These are phyloP conservation scores for Cyprinodon brontotheroides DNA, from an alignment of 2,113 vertebrate species.

Conservation along the genomic window DNA sequence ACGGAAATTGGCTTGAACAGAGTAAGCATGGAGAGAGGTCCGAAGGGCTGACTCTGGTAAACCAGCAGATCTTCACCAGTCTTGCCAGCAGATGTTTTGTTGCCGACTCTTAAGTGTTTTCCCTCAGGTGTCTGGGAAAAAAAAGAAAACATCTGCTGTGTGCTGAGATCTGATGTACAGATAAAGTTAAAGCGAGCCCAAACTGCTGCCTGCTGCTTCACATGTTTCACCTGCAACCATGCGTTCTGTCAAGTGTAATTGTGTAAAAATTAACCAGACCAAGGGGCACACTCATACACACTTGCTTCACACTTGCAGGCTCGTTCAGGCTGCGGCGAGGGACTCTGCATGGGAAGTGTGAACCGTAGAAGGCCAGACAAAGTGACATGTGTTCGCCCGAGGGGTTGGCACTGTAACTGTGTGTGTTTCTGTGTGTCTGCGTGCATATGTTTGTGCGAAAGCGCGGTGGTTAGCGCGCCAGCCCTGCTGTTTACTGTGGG, in stretches of 20 bases:
- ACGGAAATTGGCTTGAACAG: constrained; percentile 52
- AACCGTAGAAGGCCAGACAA: constrained; percentile 69
- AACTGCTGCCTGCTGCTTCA: constrained; percentile 46
- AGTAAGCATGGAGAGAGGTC: constrained; percentile 37
- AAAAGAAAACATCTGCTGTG: constrained; percentile 2
- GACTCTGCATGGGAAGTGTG: constrained; percentile 67
- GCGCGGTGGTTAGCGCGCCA: constrained; percentile 41
- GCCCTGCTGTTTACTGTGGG: constrained; percentile 70
- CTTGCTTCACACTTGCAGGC: constrained; percentile 46
- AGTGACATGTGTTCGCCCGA: constrained; percentile 75
- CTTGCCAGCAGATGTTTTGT: constrained; percentile 57
- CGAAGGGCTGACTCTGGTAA: constrained; percentile 36
- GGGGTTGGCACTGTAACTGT: constrained; percentile 67
- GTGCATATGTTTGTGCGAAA: constrained; percentile 55
- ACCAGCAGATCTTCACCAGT: constrained; percentile 41
- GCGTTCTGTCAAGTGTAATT: constrained; percentile 50
- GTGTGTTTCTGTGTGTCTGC: constrained; percentile 37
- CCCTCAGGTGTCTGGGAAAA: constrained; percentile 33
- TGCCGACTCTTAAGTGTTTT: constrained; percentile 39
- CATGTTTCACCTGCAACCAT: constrained; percentile 50
- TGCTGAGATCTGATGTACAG: constrained; percentile 13
- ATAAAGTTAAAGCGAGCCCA: constrained; percentile 46
- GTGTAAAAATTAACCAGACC: constrained; percentile 52
- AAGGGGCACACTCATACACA: constrained; percentile 18
- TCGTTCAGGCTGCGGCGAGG: constrained; percentile 49